Base-by-base conservation (phyloP, 1,140 invertebrate genomes). In the Heliconius melpomene region DNA sequence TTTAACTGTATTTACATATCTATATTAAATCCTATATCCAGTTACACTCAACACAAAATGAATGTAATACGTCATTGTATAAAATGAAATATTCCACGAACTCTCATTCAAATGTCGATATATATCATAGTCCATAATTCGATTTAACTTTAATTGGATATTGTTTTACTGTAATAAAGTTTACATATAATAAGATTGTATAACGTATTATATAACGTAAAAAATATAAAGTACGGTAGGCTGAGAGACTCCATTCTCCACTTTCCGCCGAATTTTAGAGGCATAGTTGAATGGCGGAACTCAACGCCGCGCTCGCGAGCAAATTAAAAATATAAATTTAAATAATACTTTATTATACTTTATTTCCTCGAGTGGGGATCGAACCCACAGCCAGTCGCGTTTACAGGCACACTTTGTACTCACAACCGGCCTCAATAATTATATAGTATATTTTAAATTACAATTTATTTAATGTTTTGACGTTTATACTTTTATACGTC, bases 101-200 rank as follows among this genome's bases (percentile, higher is more conserved):
- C 23, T 75, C 79, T 57, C 60, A 78, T 81, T 81, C 79, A 78
- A 81, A 81, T 78, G 79, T 81, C 75, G 54, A 80, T 73, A 52
- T 72, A 54, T 66, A 57, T 23, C 26, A 77, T 77, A 66, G 60
- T 66, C 23, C 23, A 66, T 29, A 66, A 66, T 66, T 26, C 23
- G 26, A 66, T 66, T 29, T 26, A 66, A 13, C 23, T 66, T 66
- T 66, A 26, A 66, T 46, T 73, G 38, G 72, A n/a, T 46, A 73
- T 23, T 73, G 46, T 46, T 38, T 73, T 11, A 46, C 40, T 23
- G 36, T 72, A 16, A 38, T 72, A 73, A 46, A 16, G 1, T 66
- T 6, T 66, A 66, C n/a, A 54, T 54, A 54, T 20, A 54, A 54
- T 57, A 57, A 57, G 54, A 57, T 57, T 57, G 8, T 57, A 36